Base-by-base conservation (phyloP, 2,888 invertebrate species). In the Microctonus brassicae region DNA sequence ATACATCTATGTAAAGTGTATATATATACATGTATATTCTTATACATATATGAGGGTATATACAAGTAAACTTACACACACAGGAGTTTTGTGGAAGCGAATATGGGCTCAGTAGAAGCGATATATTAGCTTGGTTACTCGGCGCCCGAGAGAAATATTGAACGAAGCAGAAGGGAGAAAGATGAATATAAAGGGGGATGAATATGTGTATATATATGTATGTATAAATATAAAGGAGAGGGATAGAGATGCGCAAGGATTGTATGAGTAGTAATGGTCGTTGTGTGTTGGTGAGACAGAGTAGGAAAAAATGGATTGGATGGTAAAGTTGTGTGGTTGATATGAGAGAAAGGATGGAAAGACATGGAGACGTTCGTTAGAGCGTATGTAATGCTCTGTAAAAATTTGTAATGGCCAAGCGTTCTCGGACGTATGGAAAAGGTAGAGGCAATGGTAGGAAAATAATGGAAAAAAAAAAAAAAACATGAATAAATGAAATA, bases 81-180 rank as follows among this genome's bases (percentile, higher is more conserved):
- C 29, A n/a, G 29, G 3, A 36, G 60, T 60, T 60, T 36, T 76
- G 74, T 68, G 75, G 60, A 17, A 47, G 17, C n/a, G 73, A 74
- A 65, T 73, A 78, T 77, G 77, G 77, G 80, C 79, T 79, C 80
- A 81, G 80, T 78, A 79, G 83, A 83, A 83, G 82, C 81, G 81
- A 82, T 85, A 84, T 84, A 83, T 84, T 83, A 84, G 81, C 79
- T 80, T 79, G 80, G 79, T 81, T 81, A 83, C 69, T 83, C 81
- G 13, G 26, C 34, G 82, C 76, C 78, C 77, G 80, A 78, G 84
- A 82, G 84, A 84, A 84, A 84, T 86, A 85, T 85, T 82, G 83
- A 83, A 83, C 82, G 79, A 79, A 78, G 76, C 77, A 68, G 55
- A 69, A 62, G 69, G 47, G 52, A n/a, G 52, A 62, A 29, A 62